Conservation (phyloP, 2,888 invertebrate genomes). For the Acleris literana region DNA sequence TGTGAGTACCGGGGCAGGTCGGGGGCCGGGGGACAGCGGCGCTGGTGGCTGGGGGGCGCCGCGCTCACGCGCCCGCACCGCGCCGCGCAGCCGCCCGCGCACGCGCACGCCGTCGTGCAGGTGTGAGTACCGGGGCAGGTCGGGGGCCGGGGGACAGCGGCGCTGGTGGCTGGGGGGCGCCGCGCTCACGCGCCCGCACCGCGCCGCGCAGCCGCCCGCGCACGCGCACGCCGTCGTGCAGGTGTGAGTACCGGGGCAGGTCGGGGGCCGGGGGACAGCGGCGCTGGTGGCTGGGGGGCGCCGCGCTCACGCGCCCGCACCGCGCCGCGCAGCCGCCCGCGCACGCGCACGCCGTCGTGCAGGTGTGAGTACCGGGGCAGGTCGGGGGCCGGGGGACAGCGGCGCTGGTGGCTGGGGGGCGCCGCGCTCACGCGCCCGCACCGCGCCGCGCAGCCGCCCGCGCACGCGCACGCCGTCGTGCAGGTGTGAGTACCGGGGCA, state of each 20-base stretch:
- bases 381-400: constrained; percentile 43
- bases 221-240: constrained; percentile 57
- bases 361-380: too few species aligned
- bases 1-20: too few species aligned
- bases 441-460: constrained; percentile 53
- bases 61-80: constrained; percentile 72
- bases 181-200: constrained; percentile 71
- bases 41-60: constrained; percentile 67
- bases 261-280: constrained; percentile 43
- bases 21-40: constrained; percentile 43
- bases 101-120: constrained; percentile 56
- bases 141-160: constrained; percentile 43
- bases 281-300: constrained; percentile 65
- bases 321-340: constrained; percentile 54
- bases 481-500: too few species aligned
- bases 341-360: constrained; percentile 56
- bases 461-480: constrained; percentile 56
- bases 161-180: constrained; percentile 67
- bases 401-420: constrained; percentile 63
- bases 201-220: constrained; percentile 52
- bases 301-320: constrained; percentile 71
- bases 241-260: too few species aligned
- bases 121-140: too few species aligned
- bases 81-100: constrained; percentile 51
- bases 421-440: constrained; percentile 73